phyloP scores from a whole-genome alignment of 2,888 invertebrate species.

The Pristionchus entomophagus region DNA sequence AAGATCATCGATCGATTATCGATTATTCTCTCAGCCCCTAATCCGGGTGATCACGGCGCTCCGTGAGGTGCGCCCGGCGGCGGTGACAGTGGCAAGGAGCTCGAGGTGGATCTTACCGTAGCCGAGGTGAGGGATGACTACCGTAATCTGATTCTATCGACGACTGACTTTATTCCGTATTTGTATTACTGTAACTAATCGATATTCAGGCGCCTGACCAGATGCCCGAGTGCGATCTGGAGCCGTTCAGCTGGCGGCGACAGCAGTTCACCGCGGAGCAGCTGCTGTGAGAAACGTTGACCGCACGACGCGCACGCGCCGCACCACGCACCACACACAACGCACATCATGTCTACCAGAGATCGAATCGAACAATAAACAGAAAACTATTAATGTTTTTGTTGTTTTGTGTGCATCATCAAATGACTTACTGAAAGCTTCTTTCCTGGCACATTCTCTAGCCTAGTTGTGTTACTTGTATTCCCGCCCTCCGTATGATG shows the following conservation, averaged over 20 bases:
- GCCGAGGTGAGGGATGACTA: not conserved
- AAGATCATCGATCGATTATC: not conserved
- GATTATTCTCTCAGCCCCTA: not conserved
- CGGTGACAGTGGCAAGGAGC: not conserved
- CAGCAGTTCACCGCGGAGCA: conserved; percentile 43
- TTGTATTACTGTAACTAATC: not conserved
- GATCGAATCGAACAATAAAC: conserved; percentile 14
- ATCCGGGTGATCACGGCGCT: not conserved
- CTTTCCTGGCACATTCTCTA: no score
- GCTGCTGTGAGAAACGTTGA: conserved; percentile 42
- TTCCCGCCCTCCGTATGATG: no score
- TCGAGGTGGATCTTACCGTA: not conserved
- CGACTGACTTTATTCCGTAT: not conserved
- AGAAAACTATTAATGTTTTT: not conserved
- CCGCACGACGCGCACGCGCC: not conserved
- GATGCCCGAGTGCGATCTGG: conserved; percentile 46
- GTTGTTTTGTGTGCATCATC: no score
- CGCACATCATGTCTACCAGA: not conserved
- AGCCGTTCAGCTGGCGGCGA: conserved; percentile 16
- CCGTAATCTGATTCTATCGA: not conserved
- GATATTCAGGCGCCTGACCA: conserved; percentile 42
- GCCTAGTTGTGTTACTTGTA: no score
- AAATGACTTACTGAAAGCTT: no score
- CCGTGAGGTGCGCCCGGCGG: not conserved
- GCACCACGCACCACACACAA: not conserved